These are phyloP conservation scores for Cantharis nigra DNA, from an alignment of 2,888 invertebrate genomes.

Conservation along the genomic window DNA sequence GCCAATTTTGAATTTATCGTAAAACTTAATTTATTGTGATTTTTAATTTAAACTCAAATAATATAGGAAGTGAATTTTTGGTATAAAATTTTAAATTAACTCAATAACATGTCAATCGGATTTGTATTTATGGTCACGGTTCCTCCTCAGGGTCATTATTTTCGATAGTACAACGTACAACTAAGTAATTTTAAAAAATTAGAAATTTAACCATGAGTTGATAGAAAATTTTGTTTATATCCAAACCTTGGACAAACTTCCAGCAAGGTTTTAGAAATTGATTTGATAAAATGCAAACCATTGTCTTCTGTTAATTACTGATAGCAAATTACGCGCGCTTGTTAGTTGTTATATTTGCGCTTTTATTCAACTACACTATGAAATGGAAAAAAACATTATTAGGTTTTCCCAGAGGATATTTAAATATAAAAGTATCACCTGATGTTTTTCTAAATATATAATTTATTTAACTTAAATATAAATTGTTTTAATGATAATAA, in stretches of 20 bases:
- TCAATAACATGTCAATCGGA: neutral
- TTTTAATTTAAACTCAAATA: no score
- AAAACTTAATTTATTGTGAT: no score
- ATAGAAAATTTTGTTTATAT: neutral
- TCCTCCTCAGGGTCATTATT: neutral
- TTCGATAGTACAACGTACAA: neutral
- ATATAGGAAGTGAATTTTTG: no score
- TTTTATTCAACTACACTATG: neutral
- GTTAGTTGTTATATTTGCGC: neutral
- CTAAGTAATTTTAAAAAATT: neutral
- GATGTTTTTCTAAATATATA: neutral
- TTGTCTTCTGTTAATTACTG: neutral
- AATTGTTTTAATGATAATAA: no score
- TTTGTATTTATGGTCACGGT: neutral
- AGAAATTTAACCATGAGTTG: neutral
- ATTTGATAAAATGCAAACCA: neutral
- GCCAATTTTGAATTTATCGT: no score
- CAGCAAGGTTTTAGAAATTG: neutral
- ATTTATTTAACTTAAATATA: no score
- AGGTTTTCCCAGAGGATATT: neutral
- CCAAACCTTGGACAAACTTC: neutral
- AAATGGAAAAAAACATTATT: neutral
- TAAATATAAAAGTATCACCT: neutral
- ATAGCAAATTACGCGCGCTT: neutral
- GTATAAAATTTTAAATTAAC: neutral